Percentiles rank a stretch among this genome's conserved stretches.
Evolutionary conservation across 2,888 invertebrate genomes (phyloP).

Genomic region (Protonemura montana): DNA sequence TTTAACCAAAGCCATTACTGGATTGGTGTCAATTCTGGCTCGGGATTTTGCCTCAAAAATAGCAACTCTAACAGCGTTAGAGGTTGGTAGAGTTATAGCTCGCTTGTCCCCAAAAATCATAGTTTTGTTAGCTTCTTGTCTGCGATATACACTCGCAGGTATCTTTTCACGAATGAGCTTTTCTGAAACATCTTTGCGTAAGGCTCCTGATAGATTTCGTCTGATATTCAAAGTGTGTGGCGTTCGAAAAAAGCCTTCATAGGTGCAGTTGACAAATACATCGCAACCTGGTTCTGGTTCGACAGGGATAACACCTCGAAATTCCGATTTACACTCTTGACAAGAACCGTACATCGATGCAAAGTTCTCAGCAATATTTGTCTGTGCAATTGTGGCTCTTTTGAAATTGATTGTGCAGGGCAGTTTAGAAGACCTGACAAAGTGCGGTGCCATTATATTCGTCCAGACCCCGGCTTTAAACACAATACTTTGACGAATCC

Average conservation of each 20-base stretch:
- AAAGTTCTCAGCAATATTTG: slow-evolving; percentile 17
- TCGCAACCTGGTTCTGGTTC: slow-evolving; percentile 36
- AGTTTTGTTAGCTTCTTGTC: slow-evolving; percentile 39
- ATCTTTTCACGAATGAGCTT: slow-evolving; percentile 35
- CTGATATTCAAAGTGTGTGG: slow-evolving; percentile 35
- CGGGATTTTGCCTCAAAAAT: slow-evolving; percentile 33
- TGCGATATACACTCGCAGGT: slow-evolving; percentile 41
- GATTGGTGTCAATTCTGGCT: background rate
- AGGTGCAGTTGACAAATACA: slow-evolving; percentile 35
- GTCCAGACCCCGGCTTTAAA: slow-evolving; percentile 40
- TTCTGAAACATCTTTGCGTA: slow-evolving; percentile 29
- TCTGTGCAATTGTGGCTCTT: slow-evolving; percentile 13
- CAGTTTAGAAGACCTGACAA: slow-evolving; percentile 44
- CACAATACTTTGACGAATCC: background rate
- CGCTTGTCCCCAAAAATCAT: slow-evolving; percentile 38
- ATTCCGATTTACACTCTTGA: slow-evolving; percentile 40
- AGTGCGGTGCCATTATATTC: slow-evolving; percentile 42
- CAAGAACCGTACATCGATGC: slow-evolving; percentile 18
- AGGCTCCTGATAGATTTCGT: slow-evolving; percentile 37
- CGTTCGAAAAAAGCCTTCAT: slow-evolving; percentile 32
- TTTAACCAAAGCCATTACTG: slow-evolving; percentile 8
- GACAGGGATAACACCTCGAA: slow-evolving; percentile 36
- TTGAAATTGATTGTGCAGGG: slow-evolving; percentile 46
- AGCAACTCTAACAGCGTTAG: slow-evolving; percentile 37
- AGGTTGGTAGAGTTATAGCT: slow-evolving; percentile 36